Percentiles rank a stretch among this genome's conserved stretches.
phyloP scores from a whole-genome alignment of 1,140 invertebrate species.

The Kradibia gibbosae region DNA sequence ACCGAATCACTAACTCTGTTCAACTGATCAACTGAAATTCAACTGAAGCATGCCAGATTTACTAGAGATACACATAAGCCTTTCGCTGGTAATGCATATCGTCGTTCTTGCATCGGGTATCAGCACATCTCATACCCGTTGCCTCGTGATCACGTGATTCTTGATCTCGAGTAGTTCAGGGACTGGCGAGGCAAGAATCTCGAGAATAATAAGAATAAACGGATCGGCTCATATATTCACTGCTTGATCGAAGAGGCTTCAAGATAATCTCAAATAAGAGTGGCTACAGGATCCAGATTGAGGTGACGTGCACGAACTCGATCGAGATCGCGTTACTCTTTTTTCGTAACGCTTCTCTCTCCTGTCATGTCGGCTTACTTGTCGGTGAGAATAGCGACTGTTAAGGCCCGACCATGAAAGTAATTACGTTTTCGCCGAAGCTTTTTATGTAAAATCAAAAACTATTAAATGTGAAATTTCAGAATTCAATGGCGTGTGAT shows the following conservation, averaged over 20 bases:
- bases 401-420: background rate
- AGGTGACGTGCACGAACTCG: constrained; percentile 23
- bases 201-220: constrained; percentile 25
- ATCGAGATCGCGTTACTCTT: constrained; percentile 15
- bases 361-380: constrained; percentile 21
- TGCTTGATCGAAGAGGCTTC: constrained; percentile 14
- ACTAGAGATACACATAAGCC: constrained; percentile 10
- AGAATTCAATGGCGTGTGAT: constrained; percentile 10
- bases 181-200: constrained; percentile 10
- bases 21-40: background rate
- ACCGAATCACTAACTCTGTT: background rate
- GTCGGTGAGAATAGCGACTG: background rate
- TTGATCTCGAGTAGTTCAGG: constrained; percentile 11
- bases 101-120: constrained; percentile 14
- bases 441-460: constrained; percentile 13
- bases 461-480: constrained; percentile 4
- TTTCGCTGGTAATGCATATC: constrained; percentile 12
- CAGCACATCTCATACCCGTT: constrained; percentile 13
- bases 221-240: background rate
- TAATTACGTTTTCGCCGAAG: background rate
- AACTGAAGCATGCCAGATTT: constrained; percentile 14
- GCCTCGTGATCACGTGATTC: constrained; percentile 8
- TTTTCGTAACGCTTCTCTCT: constrained; percentile 23
- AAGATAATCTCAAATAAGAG: constrained; percentile 26
- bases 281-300: constrained; percentile 11